Evolutionary conservation across 2,797 vertebrate genomes (phyloP).

Genomic region (Enteromius trimaculatus): DNA sequence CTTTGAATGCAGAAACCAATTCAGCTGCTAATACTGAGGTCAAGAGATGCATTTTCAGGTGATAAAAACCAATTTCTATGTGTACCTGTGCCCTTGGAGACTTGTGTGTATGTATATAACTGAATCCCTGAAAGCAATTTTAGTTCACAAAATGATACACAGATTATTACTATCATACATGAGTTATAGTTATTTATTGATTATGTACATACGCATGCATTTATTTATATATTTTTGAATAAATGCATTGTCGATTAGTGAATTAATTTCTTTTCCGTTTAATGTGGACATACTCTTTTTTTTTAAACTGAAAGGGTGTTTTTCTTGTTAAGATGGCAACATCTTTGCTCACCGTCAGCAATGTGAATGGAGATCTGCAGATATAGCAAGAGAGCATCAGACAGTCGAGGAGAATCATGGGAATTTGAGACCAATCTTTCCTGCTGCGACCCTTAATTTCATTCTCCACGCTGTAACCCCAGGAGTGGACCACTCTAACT

Average conservation of each 20-base stretch:
- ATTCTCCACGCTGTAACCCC: slow-evolving; percentile 66
- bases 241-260: not conserved
- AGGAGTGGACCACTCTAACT: slow-evolving; percentile 59
- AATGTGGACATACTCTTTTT: not conserved
- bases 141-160: not conserved
- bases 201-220: not conserved
- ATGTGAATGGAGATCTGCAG: slow-evolving; percentile 39
- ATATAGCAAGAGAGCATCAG: slow-evolving; percentile 45
- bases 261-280: not conserved
- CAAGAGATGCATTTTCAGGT: slow-evolving; percentile 31
- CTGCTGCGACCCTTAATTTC: slow-evolving; percentile 64
- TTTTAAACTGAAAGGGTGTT: slow-evolving; percentile 26
- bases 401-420: slow-evolving; percentile 33
- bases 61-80: slow-evolving; percentile 25
- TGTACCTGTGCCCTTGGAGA: slow-evolving; percentile 15
- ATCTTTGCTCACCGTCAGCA: slow-evolving; percentile 31
- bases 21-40: slow-evolving; percentile 44
- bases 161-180: not conserved
- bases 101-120: slow-evolving; percentile 16
- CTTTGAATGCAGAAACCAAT: slow-evolving; percentile 46
- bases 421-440: slow-evolving; percentile 50
- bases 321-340: not conserved
- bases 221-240: not conserved
- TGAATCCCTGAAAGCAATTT: slow-evolving; percentile 4
- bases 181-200: not conserved